phyloP scores from a whole-genome alignment of 30 jellyfish, hydroid and myxozoan species.

The Phacellophora camtschatica region DNA sequence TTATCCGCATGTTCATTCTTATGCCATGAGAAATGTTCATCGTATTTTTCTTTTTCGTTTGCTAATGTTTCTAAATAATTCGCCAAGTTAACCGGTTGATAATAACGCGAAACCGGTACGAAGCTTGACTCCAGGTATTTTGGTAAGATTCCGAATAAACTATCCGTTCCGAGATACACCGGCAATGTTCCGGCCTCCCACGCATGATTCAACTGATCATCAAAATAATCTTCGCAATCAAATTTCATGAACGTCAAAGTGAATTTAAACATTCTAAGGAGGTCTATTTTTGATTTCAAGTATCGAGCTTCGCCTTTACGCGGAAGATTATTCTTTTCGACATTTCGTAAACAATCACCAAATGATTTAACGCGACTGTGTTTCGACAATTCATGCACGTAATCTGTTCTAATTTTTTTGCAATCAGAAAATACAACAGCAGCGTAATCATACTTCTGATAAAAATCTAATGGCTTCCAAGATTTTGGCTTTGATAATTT shows the following conservation, averaged over 20 bases:
- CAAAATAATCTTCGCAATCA: constrained; percentile 72
- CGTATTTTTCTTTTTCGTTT: constrained; percentile 40
- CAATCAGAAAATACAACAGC: constrained; percentile 69
- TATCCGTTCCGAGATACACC: constrained; percentile 78
- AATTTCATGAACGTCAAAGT: constrained; percentile 66
- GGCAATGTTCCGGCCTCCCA: constrained; percentile 82
- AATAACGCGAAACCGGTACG: constrained; percentile 54
- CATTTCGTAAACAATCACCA: constrained; percentile 74
- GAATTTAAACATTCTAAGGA: constrained; percentile 48
- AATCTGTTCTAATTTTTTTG: constrained; percentile 37
- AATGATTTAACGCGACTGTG: constrained; percentile 47
- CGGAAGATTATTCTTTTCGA: constrained; percentile 57
- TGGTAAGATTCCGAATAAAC: constrained; percentile 38
- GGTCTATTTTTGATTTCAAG: constrained; percentile 17
- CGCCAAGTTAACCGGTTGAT: constrained; percentile 69
- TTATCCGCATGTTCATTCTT: not conserved
- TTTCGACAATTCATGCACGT: constrained; percentile 67
- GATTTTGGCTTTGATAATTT: constrained; percentile 18
- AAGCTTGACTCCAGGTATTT: constrained; percentile 35
- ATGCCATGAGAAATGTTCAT: constrained; percentile 50
- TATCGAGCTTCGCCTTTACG: constrained; percentile 23
- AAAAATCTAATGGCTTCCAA: not conserved
- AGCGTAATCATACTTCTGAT: constrained; percentile 56
- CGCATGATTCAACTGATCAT: constrained; percentile 76
- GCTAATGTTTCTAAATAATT: constrained; percentile 37